A percentile compares a stretch with the other conserved stretches of the same genome.
Conservation (phyloP, 2,888 invertebrate genomes). For the Microctonus aethiopoides region DNA sequence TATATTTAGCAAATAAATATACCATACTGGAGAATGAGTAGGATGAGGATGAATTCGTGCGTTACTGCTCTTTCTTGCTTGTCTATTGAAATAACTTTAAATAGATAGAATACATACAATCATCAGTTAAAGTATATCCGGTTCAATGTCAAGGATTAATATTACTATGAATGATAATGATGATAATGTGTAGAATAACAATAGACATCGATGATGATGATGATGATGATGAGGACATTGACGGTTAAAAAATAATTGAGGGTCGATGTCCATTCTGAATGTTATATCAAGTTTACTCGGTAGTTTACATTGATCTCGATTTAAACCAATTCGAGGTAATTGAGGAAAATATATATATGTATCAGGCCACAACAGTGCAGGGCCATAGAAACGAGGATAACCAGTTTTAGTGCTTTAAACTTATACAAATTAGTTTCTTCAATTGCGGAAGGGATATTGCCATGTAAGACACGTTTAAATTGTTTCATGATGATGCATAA, state of each 20-base stretch:
- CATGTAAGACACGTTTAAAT: not conserved
- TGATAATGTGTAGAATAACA: slow-evolving; percentile 15
- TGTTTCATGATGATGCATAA: not conserved
- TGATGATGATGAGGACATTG: slow-evolving; percentile 4
- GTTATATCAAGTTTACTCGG: slow-evolving; percentile 3
- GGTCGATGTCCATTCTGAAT: slow-evolving; percentile 18
- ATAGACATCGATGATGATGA: no score
- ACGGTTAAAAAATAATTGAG: slow-evolving; percentile 1
- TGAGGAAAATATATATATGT: slow-evolving; percentile 21
- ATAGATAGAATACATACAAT: not conserved
- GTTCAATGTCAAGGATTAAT: slow-evolving; percentile 38
- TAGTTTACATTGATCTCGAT: slow-evolving; percentile 44
- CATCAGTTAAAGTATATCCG: not conserved
- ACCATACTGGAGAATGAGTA: slow-evolving; percentile 2
- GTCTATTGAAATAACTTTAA: slow-evolving; percentile 8
- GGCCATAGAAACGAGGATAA: slow-evolving; percentile 34
- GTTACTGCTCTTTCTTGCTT: not conserved
- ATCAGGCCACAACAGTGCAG: slow-evolving; percentile 16
- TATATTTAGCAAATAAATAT: not conserved
- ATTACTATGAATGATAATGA: not conserved
- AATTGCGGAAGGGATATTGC: slow-evolving; percentile 20
- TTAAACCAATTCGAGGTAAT: slow-evolving; percentile 35
- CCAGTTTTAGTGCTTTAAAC: not conserved
- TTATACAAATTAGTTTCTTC: slow-evolving; percentile 14
- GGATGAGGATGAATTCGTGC: not conserved